A percentile compares a stretch with the other conserved stretches of the same genome.
phyloP scores from a whole-genome alignment of 2,797 vertebrate genomes.

The Enoplosus armatus region DNA sequence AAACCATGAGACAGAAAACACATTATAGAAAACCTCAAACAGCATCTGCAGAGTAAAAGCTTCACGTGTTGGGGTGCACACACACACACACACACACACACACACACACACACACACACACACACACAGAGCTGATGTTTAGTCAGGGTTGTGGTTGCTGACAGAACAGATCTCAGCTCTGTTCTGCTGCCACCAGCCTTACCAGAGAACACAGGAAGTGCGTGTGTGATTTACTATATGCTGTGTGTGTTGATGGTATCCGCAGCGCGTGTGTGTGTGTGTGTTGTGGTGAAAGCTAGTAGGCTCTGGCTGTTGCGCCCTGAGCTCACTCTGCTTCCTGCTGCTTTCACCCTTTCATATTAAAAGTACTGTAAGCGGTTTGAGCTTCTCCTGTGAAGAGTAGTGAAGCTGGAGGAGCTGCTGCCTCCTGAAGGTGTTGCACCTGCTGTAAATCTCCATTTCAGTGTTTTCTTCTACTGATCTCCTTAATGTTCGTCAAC shows the following conservation, averaged over 20 bases:
- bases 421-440: too few species aligned
- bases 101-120: slow-evolving; percentile 25
- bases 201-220: slow-evolving; percentile 50
- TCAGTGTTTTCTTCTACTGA: neutral
- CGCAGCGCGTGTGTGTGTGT: slow-evolving; percentile 2
- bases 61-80: too few species aligned
- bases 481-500: neutral
- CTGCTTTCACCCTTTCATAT: slow-evolving; percentile 10
- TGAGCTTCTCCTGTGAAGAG: neutral
- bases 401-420: too few species aligned
- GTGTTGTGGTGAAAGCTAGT: slow-evolving; percentile 19
- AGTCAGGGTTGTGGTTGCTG: slow-evolving; percentile 50
- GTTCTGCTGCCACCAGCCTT: slow-evolving; percentile 27
- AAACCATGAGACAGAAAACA: slow-evolving; percentile 11
- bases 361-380: too few species aligned
- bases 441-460: too few species aligned
- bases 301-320: neutral
- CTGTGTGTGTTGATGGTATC: neutral
- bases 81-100: slow-evolving; percentile 28
- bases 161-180: slow-evolving; percentile 47
- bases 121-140: slow-evolving; percentile 28
- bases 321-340: neutral
- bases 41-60: too few species aligned
- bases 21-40: slow-evolving; percentile 7
- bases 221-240: too few species aligned